Evolutionary conservation across 2,797 vertebrate genomes (phyloP).

Genomic region (Peromyscus eremicus): DNA sequence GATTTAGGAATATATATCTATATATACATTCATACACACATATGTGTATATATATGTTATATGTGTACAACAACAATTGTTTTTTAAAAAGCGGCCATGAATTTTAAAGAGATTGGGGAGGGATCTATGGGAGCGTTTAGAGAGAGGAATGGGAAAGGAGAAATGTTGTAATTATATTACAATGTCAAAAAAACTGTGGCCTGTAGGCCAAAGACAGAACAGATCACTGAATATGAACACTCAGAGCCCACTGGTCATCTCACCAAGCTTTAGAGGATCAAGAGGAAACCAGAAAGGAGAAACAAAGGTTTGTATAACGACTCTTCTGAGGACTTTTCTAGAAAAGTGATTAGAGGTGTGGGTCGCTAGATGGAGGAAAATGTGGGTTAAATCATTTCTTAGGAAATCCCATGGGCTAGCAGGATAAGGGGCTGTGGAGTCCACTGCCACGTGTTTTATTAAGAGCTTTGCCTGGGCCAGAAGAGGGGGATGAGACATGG

Average conservation of each 20-base stretch:
- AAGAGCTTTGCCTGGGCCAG: background rate
- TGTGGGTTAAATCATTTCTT: background rate
- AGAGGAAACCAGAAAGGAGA: background rate
- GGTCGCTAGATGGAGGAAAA: background rate
- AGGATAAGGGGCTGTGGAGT: background rate
- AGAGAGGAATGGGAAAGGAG: background rate
- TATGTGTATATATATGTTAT: background rate
- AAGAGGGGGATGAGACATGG: background rate
- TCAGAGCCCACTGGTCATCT: background rate
- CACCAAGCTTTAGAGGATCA: constrained; percentile 10
- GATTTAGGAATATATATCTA: background rate
- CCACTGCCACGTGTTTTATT: background rate
- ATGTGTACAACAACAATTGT: background rate
- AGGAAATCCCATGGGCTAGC: background rate
- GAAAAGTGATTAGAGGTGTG: background rate
- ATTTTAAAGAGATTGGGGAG: background rate
- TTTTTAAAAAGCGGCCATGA: background rate
- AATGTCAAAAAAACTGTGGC: background rate
- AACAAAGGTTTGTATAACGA: background rate
- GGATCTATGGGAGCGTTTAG: background rate
- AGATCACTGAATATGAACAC: background rate
- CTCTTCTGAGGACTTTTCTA: constrained; percentile 17
- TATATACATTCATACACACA: background rate
- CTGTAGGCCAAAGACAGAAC: background rate
- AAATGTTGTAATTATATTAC: background rate